Conservation (phyloP, 2,797 vertebrate genomes). For the Sebastes trivittatus region DNA sequence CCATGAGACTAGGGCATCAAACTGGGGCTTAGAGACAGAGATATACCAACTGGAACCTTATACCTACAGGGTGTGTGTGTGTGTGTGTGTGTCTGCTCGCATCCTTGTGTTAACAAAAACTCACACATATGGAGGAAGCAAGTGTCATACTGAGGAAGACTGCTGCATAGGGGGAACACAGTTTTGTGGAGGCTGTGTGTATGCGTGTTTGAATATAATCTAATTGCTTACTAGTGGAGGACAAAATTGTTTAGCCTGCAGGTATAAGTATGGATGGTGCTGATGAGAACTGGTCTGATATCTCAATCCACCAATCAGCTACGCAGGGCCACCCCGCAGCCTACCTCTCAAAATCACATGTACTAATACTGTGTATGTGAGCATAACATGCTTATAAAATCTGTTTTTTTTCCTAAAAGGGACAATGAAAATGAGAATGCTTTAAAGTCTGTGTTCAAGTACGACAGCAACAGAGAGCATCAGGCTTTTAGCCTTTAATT, state of each 20-base stretch:
- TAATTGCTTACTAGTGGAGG: conserved; percentile 78
- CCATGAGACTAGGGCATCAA: conserved; percentile 81
- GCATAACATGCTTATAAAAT: not conserved
- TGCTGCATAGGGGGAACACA: conserved; percentile 53
- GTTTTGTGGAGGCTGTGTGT: conserved; percentile 54
- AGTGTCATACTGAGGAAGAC: conserved; percentile 69
- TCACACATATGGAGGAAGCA: conserved; percentile 74
- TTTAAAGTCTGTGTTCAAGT: conserved; percentile 19
- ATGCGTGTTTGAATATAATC: conserved; percentile 76
- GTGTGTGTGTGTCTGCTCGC: conserved; percentile 26
- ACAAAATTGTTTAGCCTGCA: conserved; percentile 75
- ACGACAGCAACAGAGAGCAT: conserved; percentile 20
- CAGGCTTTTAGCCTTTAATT: conserved; percentile 61
- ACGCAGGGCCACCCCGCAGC: conserved; percentile 44
- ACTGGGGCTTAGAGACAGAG: conserved; percentile 80
- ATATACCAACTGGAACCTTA: conserved; percentile 82
- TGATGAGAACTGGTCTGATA: conserved; percentile 77
- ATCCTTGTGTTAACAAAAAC: conserved; percentile 71
- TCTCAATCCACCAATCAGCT: conserved; percentile 73
- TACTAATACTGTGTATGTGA: not conserved
- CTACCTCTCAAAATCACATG: conserved; percentile 38
- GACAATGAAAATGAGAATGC: conserved; percentile 7
- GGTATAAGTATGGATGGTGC: conserved; percentile 66
- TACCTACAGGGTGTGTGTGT: conserved; percentile 72
- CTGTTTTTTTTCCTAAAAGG: not conserved